Base-by-base conservation (phyloP, 2,888 invertebrate genomes). In the Drosophila mimica region DNA sequence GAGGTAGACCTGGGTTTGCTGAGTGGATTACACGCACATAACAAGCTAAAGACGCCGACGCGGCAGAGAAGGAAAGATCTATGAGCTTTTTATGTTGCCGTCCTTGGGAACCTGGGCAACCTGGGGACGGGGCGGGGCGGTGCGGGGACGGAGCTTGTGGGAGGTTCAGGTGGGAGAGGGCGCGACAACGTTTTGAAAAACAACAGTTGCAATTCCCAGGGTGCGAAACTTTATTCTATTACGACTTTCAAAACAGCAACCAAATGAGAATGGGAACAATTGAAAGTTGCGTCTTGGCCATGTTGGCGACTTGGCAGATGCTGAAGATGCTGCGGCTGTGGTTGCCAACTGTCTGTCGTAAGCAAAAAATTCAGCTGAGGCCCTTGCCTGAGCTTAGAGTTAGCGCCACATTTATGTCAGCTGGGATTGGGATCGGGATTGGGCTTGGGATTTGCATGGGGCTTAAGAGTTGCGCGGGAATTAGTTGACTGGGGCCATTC, bases 201-300 rank as follows among this genome's bases (percentile, higher is more conserved):
- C 90, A 88, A 88, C 87, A 89, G 87, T 88, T 76, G 89, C 38
- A 90, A 88, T 90, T 88, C 90, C 90, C 87, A 88, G 70, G 90
- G 81, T 74, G 89, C 73, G n/a, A 82, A 90, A 88, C 89, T 88
- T 90, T 86, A 86, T 86, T 86, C 85, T 86, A 86, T 86, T 86
- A 86, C 83, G 83, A 83, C 64, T 82, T 80, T 62, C 67, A 59
- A 79, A 59, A 43, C 20, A 49, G n/a, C 31, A 20, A 25, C 34
- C 15, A 53, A 53, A 28, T 25, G 34, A n/a, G 48, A 63, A 68
- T 66, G 80, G 62, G 61, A 83, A 79, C 87, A 86, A 83, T 85
- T 85, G 85, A 84, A 87, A 84, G 76, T 84, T 82, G 70, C 60
- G 52, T 53, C 68, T 66, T 58, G 64, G 70, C 65, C 58, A 38